Conservation (phyloP, 1,140 invertebrate species). For the Oedothorax gibbosus region DNA sequence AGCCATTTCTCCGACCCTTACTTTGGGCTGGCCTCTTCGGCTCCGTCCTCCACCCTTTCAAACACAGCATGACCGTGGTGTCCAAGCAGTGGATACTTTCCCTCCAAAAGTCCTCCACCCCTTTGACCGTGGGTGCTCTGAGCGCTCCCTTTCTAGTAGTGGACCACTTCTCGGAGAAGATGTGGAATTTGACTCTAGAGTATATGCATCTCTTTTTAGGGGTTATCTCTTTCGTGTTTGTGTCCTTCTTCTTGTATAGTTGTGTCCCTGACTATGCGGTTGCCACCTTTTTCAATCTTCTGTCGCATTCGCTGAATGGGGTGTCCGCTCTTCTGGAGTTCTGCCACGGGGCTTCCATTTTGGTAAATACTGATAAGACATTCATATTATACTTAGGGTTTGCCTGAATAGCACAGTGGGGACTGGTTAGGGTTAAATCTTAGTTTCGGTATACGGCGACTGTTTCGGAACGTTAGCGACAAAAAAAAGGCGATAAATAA, state of each 20-base stretch:
- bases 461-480: too few relatives aligned
- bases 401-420: neutral
- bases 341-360: conserved; percentile 46
- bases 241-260: conserved; percentile 45
- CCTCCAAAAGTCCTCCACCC: conserved; percentile 70
- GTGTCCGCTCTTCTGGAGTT: conserved; percentile 62
- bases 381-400: neutral
- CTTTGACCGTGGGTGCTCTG: conserved; percentile 76
- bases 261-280: conserved; percentile 42
- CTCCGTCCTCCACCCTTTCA: conserved; percentile 89
- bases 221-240: conserved; percentile 15
- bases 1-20: conserved; percentile 91
- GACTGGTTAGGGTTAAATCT: too few relatives aligned
- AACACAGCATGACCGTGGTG: conserved; percentile 78
- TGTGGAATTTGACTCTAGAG: conserved; percentile 72
- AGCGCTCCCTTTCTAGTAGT: conserved; percentile 80
- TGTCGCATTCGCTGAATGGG: conserved; percentile 16
- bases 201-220: conserved; percentile 64
- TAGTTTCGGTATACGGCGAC: too few relatives aligned
- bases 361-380: conserved; percentile 35
- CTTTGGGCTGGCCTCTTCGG: conserved; percentile 94
- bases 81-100: conserved; percentile 77
- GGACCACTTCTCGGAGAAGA: conserved; percentile 77
- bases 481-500: too few relatives aligned
- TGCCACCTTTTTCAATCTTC: neutral